Conservation (phyloP, 2,888 invertebrate species). For the Syrista parreyssii region DNA sequence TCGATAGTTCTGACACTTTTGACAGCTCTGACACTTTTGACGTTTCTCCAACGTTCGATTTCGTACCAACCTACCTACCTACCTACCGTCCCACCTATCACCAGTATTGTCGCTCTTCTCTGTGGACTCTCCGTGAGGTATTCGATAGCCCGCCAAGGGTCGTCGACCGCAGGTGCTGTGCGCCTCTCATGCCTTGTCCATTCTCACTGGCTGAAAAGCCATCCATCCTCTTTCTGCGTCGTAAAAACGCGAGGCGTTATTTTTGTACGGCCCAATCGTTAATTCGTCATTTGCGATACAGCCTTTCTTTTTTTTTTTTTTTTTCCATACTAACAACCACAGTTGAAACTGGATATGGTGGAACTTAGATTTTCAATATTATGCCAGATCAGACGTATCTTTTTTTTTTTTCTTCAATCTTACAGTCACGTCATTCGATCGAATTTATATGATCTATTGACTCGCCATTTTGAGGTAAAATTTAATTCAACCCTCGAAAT, state of each 20-base stretch:
- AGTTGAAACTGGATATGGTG: neutral
- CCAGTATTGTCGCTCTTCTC: slow-evolving; percentile 2
- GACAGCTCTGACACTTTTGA: neutral
- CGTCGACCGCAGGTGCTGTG: slow-evolving; percentile 64
- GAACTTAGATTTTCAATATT: neutral
- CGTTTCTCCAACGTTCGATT: neutral
- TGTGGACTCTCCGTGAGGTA: slow-evolving; percentile 39
- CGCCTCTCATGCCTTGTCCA: slow-evolving; percentile 30
- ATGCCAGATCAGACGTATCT: neutral
- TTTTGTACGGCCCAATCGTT: neutral
- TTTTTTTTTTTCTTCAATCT: neutral
- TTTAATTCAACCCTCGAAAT: neutral
- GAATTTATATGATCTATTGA: neutral
- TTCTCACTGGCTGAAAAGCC: slow-evolving; percentile 21
- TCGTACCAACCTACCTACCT: neutral
- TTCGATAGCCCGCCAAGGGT: slow-evolving; percentile 59
- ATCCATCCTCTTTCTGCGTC: slow-evolving; percentile 3
- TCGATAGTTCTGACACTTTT: neutral
- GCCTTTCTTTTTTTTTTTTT: neutral
- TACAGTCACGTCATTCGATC: neutral
- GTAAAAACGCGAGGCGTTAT: slow-evolving; percentile 3
- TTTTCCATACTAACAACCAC: neutral
- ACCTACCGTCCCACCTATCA: neutral
- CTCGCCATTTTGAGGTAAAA: neutral
- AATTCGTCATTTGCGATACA: slow-evolving; percentile 1